These are phyloP conservation scores for Nesogale talazaci DNA, from an alignment of 2,113 vertebrate genomes.

Conservation along the genomic window DNA sequence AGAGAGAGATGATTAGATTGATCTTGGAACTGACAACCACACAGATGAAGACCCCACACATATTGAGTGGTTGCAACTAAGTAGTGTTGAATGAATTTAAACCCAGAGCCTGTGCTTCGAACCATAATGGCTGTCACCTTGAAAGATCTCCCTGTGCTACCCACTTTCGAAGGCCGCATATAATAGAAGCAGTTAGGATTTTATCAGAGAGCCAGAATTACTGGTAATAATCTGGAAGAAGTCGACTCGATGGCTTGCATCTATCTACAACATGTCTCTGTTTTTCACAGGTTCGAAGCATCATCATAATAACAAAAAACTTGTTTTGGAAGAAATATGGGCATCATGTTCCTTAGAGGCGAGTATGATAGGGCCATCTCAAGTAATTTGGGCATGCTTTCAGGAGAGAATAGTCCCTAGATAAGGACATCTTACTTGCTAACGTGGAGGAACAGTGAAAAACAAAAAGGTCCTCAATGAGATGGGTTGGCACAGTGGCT, in stretches of 20 bases:
- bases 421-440: no score
- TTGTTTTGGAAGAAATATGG: no score
- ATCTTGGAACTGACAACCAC: neutral
- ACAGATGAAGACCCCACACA: neutral
- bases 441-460: no score
- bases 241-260: neutral
- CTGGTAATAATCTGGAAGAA: neutral
- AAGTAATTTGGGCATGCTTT: no score
- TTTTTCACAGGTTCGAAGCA: neutral
- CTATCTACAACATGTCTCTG: neutral
- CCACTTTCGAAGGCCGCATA: neutral
- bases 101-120: neutral
- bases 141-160: neutral
- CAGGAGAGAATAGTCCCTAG: no score
- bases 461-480: no score
- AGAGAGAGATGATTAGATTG: accelerated
- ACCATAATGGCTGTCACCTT: neutral
- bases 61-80: neutral
- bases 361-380: no score
- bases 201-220: no score
- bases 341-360: no score
- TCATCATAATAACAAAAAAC: no score
- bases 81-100: neutral
- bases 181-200: neutral
- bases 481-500: no score